A percentile compares a stretch with the other conserved stretches of the same genome.
Evolutionary conservation across 1,140 invertebrate species (phyloP).

Genomic region (Melanaphis sacchari): DNA sequence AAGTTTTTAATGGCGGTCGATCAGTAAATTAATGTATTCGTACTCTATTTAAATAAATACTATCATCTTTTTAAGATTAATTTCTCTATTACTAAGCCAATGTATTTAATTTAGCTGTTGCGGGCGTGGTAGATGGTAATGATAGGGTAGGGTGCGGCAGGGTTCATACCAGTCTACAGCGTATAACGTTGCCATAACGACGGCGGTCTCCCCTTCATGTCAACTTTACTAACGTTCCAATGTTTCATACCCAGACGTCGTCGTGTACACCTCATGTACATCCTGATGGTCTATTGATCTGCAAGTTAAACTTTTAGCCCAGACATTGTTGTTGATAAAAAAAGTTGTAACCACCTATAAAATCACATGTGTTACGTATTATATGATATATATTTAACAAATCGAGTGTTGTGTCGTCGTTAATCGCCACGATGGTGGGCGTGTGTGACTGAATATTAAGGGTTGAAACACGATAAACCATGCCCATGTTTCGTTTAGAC

Average conservation of each 20-base stretch:
- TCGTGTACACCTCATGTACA: constrained; percentile 40
- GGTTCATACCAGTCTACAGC: not conserved
- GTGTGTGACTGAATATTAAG: not conserved
- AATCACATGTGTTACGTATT: not conserved
- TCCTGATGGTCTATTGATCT: constrained; percentile 53
- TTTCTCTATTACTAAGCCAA: constrained; percentile 22
- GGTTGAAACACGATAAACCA: not conserved
- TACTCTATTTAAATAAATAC: not conserved
- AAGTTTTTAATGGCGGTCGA: not conserved
- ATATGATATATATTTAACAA: not conserved
- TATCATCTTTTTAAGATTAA: not conserved
- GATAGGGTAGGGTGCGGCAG: not conserved
- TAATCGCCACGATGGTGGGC: not conserved
- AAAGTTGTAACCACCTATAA: not conserved
- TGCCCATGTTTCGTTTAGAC: not conserved
- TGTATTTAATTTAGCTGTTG: constrained; percentile 30
- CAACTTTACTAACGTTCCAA: constrained; percentile 35
- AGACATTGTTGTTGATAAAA: constrained; percentile 29
- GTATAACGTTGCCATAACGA: constrained; percentile 37
- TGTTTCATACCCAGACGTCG: not conserved
- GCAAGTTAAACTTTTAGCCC: constrained; percentile 31
- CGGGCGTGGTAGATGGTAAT: not conserved
- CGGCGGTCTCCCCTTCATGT: constrained; percentile 42
- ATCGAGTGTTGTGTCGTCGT: not conserved
- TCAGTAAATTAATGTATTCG: not conserved